Conservation (phyloP, 2,888 invertebrate genomes). For the Unio delphinus region DNA sequence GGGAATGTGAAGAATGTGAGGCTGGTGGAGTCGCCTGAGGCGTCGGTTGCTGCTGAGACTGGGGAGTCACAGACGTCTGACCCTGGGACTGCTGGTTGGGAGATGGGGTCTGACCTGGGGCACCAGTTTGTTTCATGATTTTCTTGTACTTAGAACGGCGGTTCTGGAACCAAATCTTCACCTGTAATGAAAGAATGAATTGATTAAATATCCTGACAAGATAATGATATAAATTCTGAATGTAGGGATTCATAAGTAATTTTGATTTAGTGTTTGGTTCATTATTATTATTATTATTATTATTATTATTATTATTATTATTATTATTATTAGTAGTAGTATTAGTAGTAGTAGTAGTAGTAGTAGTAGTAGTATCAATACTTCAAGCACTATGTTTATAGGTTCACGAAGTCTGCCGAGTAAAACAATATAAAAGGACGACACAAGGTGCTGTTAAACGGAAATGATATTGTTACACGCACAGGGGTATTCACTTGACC, state of each 20-base stretch:
- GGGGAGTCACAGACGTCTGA: slow-evolving; percentile 46
- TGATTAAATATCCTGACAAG: not conserved
- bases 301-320: no score
- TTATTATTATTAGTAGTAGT: no score
- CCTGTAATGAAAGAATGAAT: slow-evolving; percentile 37
- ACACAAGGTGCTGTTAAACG: no score
- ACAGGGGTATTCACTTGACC: no score
- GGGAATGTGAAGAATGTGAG: slow-evolving; percentile 33
- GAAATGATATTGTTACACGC: no score
- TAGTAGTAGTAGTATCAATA: no score
- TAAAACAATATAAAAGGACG: no score
- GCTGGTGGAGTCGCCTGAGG: slow-evolving; percentile 41
- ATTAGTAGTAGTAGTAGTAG: no score
- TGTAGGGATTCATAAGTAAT: not conserved
- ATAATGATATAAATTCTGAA: not conserved
- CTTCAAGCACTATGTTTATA: no score
- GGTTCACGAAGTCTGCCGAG: no score
- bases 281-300: no score
- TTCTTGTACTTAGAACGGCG: slow-evolving; percentile 58
- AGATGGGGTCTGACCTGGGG: slow-evolving; percentile 26
- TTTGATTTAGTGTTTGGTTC: no score
- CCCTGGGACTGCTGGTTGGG: slow-evolving; percentile 21
- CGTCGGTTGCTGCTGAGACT: slow-evolving; percentile 33
- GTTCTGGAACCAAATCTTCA: slow-evolving; percentile 61
- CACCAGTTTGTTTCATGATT: slow-evolving; percentile 49